Base-by-base conservation (phyloP, 2,113 vertebrate genomes). In the Suricata suricatta region DNA sequence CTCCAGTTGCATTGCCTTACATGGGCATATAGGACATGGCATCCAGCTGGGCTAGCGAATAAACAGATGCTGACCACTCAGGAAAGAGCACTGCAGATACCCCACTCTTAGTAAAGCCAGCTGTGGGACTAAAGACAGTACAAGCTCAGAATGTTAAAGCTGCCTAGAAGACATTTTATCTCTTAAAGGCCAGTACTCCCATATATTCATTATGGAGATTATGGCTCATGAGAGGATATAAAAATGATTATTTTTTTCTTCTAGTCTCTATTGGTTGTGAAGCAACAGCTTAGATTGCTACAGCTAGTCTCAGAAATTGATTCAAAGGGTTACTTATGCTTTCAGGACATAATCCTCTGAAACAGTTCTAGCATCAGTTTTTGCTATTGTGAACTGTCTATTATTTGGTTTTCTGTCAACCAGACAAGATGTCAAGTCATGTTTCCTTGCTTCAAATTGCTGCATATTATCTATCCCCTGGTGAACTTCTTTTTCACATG, bases 401-500 rank as follows among this genome's bases (percentile, higher is more conserved):
- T 96, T 96, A 93, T 98, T 98, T 96, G 94, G 82, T 92, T 98
- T 97, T 98, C 96, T 96, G 90, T 98, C 98, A 98, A 77, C 86
- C 93, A 98, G 96, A 93, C 82, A 98, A 98, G 97, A 60, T 95
- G 97, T 98, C 97, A 97, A 98, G 92, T 95, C 92, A 93, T 79
- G 80, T 98, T 98, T 98, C 85, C 80, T 96, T 96, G 80, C 96
- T 98, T 98, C 93, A 95, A 1, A 35, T 97, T 27, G 41, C 74
- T 98, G 91, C 90, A 81, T 84, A 96, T 98, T 86, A 97, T 97
- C 98, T 98, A 71, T 97, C 97, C 69, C 74, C 68, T 12, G 3
- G 47, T 98, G 98, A 98, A 97, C 97, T 96, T 97, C 88, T 98
- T 98, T 97, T 93, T 96, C 93, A 68, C 90, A 96, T 98, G 96